Percentiles rank a stretch among this genome's conserved stretches.
Evolutionary conservation across 2,113 vertebrate species (phyloP).

Genomic region (Entomyzon cyanotis): DNA sequence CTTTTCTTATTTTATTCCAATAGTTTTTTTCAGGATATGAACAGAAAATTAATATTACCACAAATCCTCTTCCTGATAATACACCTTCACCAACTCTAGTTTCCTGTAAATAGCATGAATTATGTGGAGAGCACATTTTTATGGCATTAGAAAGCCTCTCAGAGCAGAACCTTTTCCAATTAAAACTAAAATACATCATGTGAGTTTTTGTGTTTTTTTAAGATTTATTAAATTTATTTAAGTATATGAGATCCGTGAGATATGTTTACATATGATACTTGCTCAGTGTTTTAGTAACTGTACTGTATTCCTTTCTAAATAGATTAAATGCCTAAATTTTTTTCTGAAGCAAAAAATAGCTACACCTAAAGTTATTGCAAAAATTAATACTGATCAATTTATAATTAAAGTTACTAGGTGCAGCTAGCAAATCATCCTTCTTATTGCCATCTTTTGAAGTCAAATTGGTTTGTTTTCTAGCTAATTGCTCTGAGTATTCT

Average conservation of each 20-base stretch:
- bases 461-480: neutral
- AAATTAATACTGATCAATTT: conserved; percentile 2
- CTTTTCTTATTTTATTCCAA: neutral
- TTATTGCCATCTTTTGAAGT: conserved; percentile 47
- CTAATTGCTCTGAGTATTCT: conserved; percentile 36
- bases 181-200: conserved; percentile 14
- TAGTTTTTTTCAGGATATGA: neutral
- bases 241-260: neutral
- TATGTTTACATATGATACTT: neutral
- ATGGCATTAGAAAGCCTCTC: neutral
- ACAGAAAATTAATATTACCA: neutral
- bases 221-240: conserved; percentile 34
- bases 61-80: neutral
- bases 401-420: conserved; percentile 17
- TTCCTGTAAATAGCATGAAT: neutral
- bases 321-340: conserved; percentile 12
- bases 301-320: conserved; percentile 17
- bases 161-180: neutral
- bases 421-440: conserved; percentile 24
- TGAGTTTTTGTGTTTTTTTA: neutral
- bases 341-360: conserved; percentile 40
- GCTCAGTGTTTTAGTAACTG: conserved; percentile 47
- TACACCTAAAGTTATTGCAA: conserved; percentile 44
- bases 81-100: neutral
- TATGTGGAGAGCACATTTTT: neutral